Evolutionary conservation across 2,888 invertebrate genomes (phyloP).

Genomic region (Sinodicranocentrus sp.): DNA sequence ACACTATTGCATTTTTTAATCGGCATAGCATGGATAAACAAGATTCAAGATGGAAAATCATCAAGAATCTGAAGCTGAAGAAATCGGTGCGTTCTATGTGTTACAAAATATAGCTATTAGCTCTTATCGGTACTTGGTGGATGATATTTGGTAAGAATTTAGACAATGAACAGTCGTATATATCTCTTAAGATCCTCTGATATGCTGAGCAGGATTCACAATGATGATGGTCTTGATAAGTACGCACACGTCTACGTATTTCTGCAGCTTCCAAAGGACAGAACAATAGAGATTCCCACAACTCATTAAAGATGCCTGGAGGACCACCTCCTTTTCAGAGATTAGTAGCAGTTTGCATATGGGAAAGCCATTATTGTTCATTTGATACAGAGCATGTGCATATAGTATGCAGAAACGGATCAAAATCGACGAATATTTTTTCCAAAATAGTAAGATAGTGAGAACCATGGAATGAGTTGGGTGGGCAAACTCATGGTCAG

Average conservation of each 20-base stretch:
- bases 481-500: constrained; percentile 62
- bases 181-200: no score
- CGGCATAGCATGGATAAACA: no score
- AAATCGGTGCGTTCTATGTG: no score
- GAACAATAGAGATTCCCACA: no score
- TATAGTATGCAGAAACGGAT: constrained; percentile 25
- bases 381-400: neutral
- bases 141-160: no score
- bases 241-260: neutral
- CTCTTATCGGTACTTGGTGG: no score
- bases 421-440: constrained; percentile 37
- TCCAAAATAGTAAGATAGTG: neutral
- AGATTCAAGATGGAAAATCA: no score
- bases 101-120: no score
- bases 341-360: constrained; percentile 16
- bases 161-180: no score
- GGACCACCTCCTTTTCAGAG: neutral
- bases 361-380: constrained; percentile 26
- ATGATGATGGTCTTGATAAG: no score
- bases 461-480: constrained; percentile 41
- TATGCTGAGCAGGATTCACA: no score
- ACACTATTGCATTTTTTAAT: constrained; percentile 3
- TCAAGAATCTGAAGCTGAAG: no score
- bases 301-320: constrained; percentile 14
- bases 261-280: neutral